These are phyloP conservation scores for Brachycybe producta DNA, from an alignment of 2,888 invertebrate genomes.

Conservation along the genomic window DNA sequence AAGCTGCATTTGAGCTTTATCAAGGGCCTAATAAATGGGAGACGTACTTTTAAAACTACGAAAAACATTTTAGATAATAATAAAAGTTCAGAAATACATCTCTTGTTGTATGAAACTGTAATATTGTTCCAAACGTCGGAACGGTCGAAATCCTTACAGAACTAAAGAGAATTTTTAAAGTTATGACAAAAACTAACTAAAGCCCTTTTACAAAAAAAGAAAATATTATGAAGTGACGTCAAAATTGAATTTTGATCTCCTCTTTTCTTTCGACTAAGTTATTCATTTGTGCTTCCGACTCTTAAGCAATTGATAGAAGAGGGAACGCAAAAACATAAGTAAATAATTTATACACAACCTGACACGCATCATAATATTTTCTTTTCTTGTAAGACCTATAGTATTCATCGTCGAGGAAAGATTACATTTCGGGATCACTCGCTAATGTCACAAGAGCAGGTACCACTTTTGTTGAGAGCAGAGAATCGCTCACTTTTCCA, in stretches of 20 bases:
- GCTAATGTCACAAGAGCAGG: conserved; percentile 58
- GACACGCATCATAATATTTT: no score
- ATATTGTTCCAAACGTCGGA: conserved; percentile 48
- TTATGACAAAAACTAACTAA: conserved; percentile 9
- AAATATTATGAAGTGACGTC: no score
- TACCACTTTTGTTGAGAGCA: conserved; percentile 45
- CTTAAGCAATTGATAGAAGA: no score
- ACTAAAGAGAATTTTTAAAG: conserved; percentile 25
- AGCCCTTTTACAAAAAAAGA: no score
- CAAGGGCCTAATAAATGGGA: conserved; percentile 29
- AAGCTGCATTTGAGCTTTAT: conserved; percentile 36
- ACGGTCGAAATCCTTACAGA: conserved; percentile 48
- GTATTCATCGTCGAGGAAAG: no score
- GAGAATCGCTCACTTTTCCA: conserved; percentile 41
- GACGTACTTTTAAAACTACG: conserved; percentile 11
- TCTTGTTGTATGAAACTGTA: conserved; percentile 35
- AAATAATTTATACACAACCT: no score
- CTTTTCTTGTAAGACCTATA: no score
- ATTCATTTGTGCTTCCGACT: no score
- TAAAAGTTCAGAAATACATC: conserved; percentile 29
- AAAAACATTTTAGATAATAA: neutral
- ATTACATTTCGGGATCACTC: conserved; percentile 52
- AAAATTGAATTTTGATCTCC: no score
- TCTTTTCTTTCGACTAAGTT: no score
- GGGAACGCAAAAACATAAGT: no score